Evolutionary conservation across 2,888 invertebrate species (phyloP).

Genomic region (Ornithoptera priamus): DNA sequence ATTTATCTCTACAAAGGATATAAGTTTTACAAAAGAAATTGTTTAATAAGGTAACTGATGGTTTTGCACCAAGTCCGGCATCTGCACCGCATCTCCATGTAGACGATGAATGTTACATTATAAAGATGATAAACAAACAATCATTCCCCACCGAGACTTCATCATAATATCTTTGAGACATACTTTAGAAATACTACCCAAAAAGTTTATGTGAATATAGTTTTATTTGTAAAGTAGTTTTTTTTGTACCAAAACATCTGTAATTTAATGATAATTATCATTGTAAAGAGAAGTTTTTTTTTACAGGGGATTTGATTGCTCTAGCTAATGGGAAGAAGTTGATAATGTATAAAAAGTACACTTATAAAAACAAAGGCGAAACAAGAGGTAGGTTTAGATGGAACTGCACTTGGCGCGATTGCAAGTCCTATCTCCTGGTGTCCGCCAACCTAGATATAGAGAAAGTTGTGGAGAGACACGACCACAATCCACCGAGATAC

Average conservation of each 20-base stretch:
- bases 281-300: too few species aligned
- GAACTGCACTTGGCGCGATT: slow-evolving; percentile 33
- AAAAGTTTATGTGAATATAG: background rate
- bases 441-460: slow-evolving; percentile 37
- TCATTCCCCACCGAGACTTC: slow-evolving; percentile 24
- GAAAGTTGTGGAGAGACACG: slow-evolving; percentile 30
- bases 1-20: slow-evolving; percentile 29
- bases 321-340: slow-evolving; percentile 37
- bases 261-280: too few species aligned
- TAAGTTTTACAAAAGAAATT: slow-evolving; percentile 22
- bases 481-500: slow-evolving; percentile 32
- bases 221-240: too few species aligned
- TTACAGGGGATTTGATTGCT: slow-evolving; percentile 32
- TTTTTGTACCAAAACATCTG: too few species aligned
- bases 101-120: slow-evolving; percentile 15
- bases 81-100: slow-evolving; percentile 27
- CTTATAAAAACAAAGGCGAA: slow-evolving; percentile 34
- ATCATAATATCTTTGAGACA: slow-evolving; percentile 8
- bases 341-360: slow-evolving; percentile 35
- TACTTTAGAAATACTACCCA: slow-evolving; percentile 22
- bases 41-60: slow-evolving; percentile 19
- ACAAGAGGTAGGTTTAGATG: slow-evolving; percentile 32
- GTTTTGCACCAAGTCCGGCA: slow-evolving; percentile 26
- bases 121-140: slow-evolving; percentile 12
- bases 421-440: slow-evolving; percentile 36